These are phyloP conservation scores for Clangula hyemalis DNA, from an alignment of 2,797 vertebrate species.

Conservation along the genomic window DNA sequence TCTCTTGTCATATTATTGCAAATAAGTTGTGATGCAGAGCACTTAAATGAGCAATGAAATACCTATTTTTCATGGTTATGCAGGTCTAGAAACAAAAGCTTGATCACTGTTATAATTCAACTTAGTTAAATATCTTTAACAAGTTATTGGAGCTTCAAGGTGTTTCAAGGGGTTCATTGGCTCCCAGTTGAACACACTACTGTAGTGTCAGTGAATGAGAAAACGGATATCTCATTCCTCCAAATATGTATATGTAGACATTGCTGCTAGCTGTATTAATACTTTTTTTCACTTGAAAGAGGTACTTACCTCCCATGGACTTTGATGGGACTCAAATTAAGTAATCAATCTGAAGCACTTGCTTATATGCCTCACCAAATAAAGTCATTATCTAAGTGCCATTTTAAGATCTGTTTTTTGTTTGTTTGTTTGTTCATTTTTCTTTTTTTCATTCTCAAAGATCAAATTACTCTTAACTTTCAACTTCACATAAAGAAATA, in stretches of 20 bases:
- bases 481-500: not conserved
- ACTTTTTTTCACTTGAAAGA: not conserved
- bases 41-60: not conserved
- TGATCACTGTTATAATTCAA: not conserved
- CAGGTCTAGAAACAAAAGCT: not conserved
- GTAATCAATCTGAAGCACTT: slow-evolving; percentile 7
- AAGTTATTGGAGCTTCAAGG: not conserved
- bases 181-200: not conserved
- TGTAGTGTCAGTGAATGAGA: not conserved
- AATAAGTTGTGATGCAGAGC: not conserved
- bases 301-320: not conserved
- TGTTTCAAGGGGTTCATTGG: not conserved
- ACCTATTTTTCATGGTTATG: not conserved
- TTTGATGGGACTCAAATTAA: slow-evolving; percentile 12
- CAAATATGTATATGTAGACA: not conserved
- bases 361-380: not conserved
- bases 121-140: not conserved
- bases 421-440: too few species aligned
- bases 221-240: not conserved
- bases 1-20: not conserved
- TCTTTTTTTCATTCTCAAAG: not conserved
- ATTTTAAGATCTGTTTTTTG: not conserved
- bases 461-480: not conserved
- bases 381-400: not conserved
- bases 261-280: not conserved